Conservation (phyloP, 2,888 invertebrate species). For the Cephus rjabovi region DNA sequence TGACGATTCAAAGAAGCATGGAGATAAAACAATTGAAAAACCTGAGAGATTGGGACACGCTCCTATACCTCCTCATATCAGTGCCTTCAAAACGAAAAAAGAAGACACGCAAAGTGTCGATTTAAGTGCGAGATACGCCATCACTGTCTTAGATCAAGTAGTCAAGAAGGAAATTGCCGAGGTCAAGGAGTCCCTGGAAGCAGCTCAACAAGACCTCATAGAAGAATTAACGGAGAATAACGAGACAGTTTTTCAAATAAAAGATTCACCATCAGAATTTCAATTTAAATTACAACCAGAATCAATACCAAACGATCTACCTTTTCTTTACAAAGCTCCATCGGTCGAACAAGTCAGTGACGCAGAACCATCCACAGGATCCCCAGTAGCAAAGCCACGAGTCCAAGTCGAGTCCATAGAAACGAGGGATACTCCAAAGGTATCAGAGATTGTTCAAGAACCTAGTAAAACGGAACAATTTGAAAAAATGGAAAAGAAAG, state of each 20-base stretch:
- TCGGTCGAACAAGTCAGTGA: constrained; percentile 54
- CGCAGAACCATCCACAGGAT: constrained; percentile 35
- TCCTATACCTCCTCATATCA: constrained; percentile 57
- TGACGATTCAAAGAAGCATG: background rate
- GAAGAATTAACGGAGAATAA: constrained; percentile 76
- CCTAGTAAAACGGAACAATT: constrained; percentile 49
- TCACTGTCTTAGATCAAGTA: constrained; percentile 65
- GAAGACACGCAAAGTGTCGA: constrained; percentile 56
- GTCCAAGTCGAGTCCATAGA: constrained; percentile 30
- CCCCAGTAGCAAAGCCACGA: constrained; percentile 44
- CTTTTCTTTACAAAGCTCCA: constrained; percentile 66
- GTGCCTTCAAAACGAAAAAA: constrained; percentile 68
- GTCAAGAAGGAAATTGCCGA: constrained; percentile 79
- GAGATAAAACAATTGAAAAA: constrained; percentile 44
- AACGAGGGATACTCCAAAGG: constrained; percentile 34
- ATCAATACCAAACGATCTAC: constrained; percentile 72
- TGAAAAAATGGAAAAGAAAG: constrained; percentile 51
- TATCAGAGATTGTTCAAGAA: constrained; percentile 49
- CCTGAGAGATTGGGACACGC: constrained; percentile 48
- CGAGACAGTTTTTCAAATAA: constrained; percentile 66
- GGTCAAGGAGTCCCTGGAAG: constrained; percentile 78
- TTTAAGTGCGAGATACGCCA: constrained; percentile 59
- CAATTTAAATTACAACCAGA: constrained; percentile 75
- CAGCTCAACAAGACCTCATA: constrained; percentile 77
- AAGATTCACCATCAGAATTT: constrained; percentile 81